These are phyloP conservation scores for Tachina lurida DNA, from an alignment of 2,888 invertebrate species.

Conservation along the genomic window DNA sequence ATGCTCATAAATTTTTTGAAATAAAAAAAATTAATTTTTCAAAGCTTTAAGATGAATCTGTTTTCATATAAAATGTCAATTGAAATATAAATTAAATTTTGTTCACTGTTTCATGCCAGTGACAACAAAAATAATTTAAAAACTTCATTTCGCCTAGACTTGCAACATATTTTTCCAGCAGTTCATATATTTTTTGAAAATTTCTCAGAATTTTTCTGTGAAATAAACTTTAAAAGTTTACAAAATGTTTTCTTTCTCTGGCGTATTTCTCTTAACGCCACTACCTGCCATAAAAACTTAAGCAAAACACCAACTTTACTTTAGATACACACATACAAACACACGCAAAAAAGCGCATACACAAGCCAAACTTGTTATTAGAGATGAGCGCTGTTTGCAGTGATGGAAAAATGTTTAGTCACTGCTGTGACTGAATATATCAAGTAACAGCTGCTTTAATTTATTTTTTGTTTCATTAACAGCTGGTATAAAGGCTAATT, in stretches of 20 bases:
- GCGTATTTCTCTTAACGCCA: background rate
- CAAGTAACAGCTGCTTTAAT: too few relatives aligned
- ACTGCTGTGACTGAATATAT: too few relatives aligned
- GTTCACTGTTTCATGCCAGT: background rate
- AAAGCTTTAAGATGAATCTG: too few relatives aligned
- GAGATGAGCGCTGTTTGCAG: too few relatives aligned
- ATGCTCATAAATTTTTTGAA: too few relatives aligned
- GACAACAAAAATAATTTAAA: background rate
- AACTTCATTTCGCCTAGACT: background rate
- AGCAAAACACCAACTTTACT: background rate
- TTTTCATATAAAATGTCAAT: too few relatives aligned
- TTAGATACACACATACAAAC: background rate
- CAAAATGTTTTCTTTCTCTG: background rate
- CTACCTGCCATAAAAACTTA: slow-evolving; percentile 36
- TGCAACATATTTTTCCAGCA: background rate
- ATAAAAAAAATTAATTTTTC: too few relatives aligned
- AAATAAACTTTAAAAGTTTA: slow-evolving; percentile 7
- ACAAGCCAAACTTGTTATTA: background rate
- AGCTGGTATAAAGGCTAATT: too few relatives aligned
- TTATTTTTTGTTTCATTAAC: too few relatives aligned
- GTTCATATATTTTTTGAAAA: slow-evolving; percentile 3
- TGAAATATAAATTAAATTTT: background rate
- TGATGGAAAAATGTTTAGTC: too few relatives aligned
- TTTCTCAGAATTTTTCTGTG: background rate
- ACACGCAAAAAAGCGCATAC: background rate